These are phyloP conservation scores for Poeciliopsis presidionis DNA, from an alignment of 2,797 vertebrate genomes.

Conservation along the genomic window DNA sequence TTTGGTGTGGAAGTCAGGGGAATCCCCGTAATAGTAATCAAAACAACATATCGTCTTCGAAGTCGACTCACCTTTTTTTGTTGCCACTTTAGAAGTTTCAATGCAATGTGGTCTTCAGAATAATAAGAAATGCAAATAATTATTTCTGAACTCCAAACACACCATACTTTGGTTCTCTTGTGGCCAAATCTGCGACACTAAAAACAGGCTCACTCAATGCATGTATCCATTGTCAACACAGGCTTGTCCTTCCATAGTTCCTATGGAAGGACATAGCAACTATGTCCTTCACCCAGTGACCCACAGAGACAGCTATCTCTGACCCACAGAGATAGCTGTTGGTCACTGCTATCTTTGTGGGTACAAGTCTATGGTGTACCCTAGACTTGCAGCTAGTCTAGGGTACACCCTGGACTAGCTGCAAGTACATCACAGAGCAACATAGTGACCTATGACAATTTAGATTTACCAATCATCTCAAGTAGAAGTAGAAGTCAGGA, in stretches of 20 bases:
- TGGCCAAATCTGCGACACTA: neutral
- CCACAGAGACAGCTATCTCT: too few relatives aligned
- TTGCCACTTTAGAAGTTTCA: neutral
- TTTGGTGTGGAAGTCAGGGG: conserved; percentile 13
- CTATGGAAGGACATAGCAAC: too few relatives aligned
- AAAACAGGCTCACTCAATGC: neutral
- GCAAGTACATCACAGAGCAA: neutral
- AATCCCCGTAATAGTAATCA: conserved; percentile 4
- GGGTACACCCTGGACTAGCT: neutral
- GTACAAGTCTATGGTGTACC: too few relatives aligned
- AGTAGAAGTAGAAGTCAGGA: neutral
- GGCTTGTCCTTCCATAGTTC: neutral
- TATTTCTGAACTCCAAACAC: neutral
- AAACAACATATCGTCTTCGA: neutral
- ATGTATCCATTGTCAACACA: neutral
- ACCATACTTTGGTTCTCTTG: neutral
- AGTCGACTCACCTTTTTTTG: neutral
- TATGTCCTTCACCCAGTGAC: too few relatives aligned
- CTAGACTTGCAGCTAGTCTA: too few relatives aligned
- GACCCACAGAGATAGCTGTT: too few relatives aligned
- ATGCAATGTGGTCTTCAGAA: neutral
- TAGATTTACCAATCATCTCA: neutral
- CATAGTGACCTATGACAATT: neutral
- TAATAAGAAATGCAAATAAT: neutral
- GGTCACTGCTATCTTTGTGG: too few relatives aligned